Evolutionary conservation across 2,888 invertebrate species (phyloP).

Genomic region (Caenorhabditis sp.): DNA sequence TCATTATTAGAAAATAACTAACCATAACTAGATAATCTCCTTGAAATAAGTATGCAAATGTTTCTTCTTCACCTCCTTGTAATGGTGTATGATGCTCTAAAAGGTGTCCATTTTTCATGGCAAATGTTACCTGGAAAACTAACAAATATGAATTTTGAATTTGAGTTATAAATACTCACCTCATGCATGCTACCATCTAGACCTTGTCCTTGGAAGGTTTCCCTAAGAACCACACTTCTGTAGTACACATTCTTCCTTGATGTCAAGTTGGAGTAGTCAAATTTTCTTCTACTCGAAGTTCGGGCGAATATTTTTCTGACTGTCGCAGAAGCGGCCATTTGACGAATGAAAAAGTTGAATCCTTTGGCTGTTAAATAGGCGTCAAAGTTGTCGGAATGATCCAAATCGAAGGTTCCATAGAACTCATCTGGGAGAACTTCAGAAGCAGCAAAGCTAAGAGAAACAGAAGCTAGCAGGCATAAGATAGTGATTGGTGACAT

Average conservation of each 20-base stretch:
- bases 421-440: slow-evolving; percentile 55
- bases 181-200: slow-evolving; percentile 65
- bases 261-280: slow-evolving; percentile 60
- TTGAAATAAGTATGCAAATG: slow-evolving; percentile 65
- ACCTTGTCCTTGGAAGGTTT: slow-evolving; percentile 64
- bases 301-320: slow-evolving; percentile 60
- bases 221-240: slow-evolving; percentile 58
- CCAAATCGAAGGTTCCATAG: slow-evolving; percentile 59
- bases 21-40: slow-evolving; percentile 27
- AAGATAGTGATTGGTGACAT: slow-evolving; percentile 3
- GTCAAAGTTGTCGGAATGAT: slow-evolving; percentile 63
- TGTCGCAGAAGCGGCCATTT: slow-evolving; percentile 57
- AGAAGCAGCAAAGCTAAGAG: slow-evolving; percentile 18
- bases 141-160: neutral
- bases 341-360: slow-evolving; percentile 62
- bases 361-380: slow-evolving; percentile 61
- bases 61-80: slow-evolving; percentile 60
- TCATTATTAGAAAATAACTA: too few species aligned
- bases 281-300: slow-evolving; percentile 18
- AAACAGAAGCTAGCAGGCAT: slow-evolving; percentile 34
- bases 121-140: slow-evolving; percentile 55
- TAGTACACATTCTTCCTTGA: slow-evolving; percentile 68
- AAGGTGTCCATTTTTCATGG: slow-evolving; percentile 47
- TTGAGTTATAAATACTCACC: slow-evolving; percentile 31
- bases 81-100: slow-evolving; percentile 59